Percentiles rank a stretch among this genome's conserved stretches.
Evolutionary conservation across 2,888 invertebrate species (phyloP).

Genomic region (Gymnocheta viridis): DNA sequence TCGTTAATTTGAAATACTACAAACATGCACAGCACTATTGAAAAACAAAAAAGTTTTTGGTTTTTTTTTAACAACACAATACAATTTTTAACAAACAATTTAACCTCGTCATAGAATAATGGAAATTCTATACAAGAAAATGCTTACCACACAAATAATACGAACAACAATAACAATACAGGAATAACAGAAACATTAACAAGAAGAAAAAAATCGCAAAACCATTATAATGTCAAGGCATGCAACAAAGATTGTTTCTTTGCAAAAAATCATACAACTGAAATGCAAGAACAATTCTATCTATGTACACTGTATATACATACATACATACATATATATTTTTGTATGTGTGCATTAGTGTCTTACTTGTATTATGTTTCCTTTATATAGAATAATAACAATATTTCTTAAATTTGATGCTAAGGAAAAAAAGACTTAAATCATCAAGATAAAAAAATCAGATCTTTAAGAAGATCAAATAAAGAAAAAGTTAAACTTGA

Average conservation of each 20-base stretch:
- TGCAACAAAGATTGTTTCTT: neutral
- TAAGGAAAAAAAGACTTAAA: neutral
- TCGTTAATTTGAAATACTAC: neutral
- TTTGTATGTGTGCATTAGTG: neutral
- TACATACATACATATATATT: neutral
- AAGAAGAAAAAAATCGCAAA: slow-evolving; percentile 18
- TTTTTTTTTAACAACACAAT: slow-evolving; percentile 36
- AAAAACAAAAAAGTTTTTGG: slow-evolving; percentile 28
- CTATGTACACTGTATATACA: too few relatives aligned
- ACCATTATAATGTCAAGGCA: slow-evolving; percentile 49
- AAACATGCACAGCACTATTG: neutral
- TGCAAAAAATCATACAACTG: neutral
- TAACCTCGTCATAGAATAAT: slow-evolving; percentile 52
- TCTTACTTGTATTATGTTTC: neutral
- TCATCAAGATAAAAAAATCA: neutral
- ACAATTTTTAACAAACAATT: slow-evolving; percentile 53
- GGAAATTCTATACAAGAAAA: slow-evolving; percentile 43
- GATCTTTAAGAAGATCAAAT: neutral
- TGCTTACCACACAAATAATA: slow-evolving; percentile 25
- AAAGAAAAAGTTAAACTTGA: neutral
- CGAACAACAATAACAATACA: slow-evolving; percentile 22
- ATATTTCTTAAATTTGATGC: neutral
- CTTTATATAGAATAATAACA: neutral
- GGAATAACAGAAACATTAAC: slow-evolving; percentile 34
- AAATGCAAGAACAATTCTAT: neutral